These are phyloP conservation scores for Cichladusa arquata DNA, from an alignment of 2,113 vertebrate genomes.

Conservation along the genomic window DNA sequence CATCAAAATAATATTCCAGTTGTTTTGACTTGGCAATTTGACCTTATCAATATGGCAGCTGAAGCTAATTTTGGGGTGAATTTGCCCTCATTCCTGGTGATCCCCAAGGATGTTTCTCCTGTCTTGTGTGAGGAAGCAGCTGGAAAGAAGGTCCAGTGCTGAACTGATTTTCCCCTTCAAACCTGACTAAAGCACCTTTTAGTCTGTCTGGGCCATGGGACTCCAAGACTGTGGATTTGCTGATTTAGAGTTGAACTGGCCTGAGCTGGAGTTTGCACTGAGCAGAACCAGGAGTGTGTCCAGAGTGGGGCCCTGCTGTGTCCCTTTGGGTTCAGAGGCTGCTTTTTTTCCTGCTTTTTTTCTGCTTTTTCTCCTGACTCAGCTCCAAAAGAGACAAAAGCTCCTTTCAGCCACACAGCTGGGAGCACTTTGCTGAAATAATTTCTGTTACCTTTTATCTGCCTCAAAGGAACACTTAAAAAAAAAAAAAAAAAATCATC, in stretches of 20 bases:
- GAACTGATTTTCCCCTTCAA: background rate
- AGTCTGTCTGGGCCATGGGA: background rate
- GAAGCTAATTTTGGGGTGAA: too few relatives aligned
- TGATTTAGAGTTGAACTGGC: background rate
- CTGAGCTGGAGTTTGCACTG: background rate
- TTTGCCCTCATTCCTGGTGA: background rate
- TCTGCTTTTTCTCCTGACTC: background rate
- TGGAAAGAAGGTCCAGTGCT: background rate
- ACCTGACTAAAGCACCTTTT: background rate
- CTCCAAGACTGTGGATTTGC: background rate
- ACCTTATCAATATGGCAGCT: too few relatives aligned
- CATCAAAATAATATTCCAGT: too few relatives aligned
- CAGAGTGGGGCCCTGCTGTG: fast-evolving
- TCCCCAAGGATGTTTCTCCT: background rate
- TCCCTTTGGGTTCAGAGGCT: background rate
- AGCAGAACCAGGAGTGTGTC: background rate
- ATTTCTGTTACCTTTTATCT: constrained; percentile 37
- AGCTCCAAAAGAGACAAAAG: background rate
- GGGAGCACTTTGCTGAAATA: background rate
- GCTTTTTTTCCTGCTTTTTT: too few relatives aligned
- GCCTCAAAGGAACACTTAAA: constrained; percentile 24
- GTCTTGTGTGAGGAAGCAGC: background rate
- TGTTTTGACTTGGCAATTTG: too few relatives aligned
- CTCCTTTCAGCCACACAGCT: background rate
- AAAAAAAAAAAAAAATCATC: constrained; percentile 29